These are phyloP conservation scores for Napeogenes sylphis DNA, from an alignment of 2,888 invertebrate species.

Conservation along the genomic window DNA sequence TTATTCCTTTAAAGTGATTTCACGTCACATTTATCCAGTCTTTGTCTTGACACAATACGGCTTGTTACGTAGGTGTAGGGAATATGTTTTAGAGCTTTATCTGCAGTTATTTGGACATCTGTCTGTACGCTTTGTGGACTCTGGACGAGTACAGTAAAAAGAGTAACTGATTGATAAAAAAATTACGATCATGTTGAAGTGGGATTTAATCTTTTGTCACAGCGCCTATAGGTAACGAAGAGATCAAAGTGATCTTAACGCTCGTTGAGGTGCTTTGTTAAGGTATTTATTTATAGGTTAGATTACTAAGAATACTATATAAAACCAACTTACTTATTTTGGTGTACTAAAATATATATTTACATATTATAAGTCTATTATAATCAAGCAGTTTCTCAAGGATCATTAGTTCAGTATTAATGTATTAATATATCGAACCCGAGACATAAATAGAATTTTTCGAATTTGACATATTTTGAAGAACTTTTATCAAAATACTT, in stretches of 20 bases:
- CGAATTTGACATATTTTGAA: no score
- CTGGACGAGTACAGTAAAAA: conserved; percentile 42
- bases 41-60: conserved; percentile 60
- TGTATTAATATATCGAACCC: no score
- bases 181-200: conserved; percentile 9
- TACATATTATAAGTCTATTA: no score
- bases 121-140: conserved; percentile 57
- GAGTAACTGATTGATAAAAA: conserved; percentile 40
- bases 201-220: conserved; percentile 10
- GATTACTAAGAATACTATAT: no score
- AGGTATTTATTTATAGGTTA: no score
- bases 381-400: no score
- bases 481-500: no score
- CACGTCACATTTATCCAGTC: conserved; percentile 68
- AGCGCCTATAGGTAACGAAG: not conserved
- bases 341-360: no score
- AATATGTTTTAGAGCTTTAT: conserved; percentile 64
- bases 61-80: conserved; percentile 72
- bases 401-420: no score
- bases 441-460: no score
- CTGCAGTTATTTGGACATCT: conserved; percentile 57
- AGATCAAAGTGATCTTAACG: not conserved
- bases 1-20: conserved; percentile 69
- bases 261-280: no score
- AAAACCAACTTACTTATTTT: no score